Evolutionary conservation across 2,113 vertebrate genomes (phyloP).

Genomic region (Pollimyrus isidori): DNA sequence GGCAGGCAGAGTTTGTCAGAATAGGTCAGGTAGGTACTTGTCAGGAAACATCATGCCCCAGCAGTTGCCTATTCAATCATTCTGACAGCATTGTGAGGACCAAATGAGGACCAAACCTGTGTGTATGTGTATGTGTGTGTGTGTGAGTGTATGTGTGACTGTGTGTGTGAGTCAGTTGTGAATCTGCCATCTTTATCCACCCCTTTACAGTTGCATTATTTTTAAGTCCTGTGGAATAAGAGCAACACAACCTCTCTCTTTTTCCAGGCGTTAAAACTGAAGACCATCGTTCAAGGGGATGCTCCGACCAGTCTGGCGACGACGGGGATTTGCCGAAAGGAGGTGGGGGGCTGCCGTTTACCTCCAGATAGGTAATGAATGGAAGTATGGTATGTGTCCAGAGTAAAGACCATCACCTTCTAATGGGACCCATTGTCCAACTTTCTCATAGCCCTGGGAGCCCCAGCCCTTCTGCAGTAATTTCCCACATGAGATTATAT

Average conservation of each 20-base stretch:
- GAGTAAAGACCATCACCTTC: neutral
- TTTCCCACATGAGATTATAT: constrained; percentile 83
- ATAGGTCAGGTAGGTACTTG: constrained; percentile 78
- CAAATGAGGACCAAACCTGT: neutral
- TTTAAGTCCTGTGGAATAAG: neutral
- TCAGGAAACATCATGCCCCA: neutral
- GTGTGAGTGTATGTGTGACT: neutral
- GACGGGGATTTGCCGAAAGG: constrained; percentile 84
- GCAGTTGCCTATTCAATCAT: neutral
- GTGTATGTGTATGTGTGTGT: neutral
- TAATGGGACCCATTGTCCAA: neutral
- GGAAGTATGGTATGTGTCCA: neutral
- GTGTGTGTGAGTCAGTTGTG: neutral
- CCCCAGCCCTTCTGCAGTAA: constrained; percentile 89
- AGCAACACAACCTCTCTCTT: neutral
- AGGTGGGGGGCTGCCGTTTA: constrained; percentile 64
- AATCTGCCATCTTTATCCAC: neutral
- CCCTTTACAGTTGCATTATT: neutral
- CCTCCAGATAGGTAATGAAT: neutral
- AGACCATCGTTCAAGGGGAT: constrained; percentile 89
- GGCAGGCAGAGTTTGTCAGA: constrained; percentile 92
- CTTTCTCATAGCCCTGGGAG: constrained; percentile 84
- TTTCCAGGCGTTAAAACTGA: constrained; percentile 86
- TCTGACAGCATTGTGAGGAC: neutral
- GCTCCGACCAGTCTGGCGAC: constrained; percentile 79